A percentile compares a stretch with the other conserved stretches of the same genome.
Evolutionary conservation across 2,888 invertebrate species (phyloP).

Genomic region (Heteromurus nitidus): DNA sequence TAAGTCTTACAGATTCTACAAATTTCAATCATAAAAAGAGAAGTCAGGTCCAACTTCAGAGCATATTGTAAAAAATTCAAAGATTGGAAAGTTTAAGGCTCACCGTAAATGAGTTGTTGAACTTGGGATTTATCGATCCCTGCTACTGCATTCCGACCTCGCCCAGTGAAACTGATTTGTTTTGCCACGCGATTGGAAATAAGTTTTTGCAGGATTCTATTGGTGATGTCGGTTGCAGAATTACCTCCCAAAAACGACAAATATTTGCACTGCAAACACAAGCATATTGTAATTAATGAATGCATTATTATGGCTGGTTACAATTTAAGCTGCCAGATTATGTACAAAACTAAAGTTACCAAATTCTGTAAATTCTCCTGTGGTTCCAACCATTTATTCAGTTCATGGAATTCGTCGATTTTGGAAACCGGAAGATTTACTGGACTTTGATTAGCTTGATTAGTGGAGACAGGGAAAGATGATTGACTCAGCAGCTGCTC

Average conservation of each 20-base stretch:
- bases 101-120: no score
- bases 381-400: neutral
- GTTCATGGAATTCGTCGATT: neutral
- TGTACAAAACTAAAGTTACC: neutral
- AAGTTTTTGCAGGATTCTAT: neutral
- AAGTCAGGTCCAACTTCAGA: no score
- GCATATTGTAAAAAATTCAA: neutral
- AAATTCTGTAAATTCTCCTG: neutral
- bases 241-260: neutral
- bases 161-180: slow-evolving; percentile 12
- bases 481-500: neutral
- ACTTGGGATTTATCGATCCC: no score
- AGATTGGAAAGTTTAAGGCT: no score
- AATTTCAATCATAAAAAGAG: no score
- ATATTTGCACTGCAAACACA: neutral
- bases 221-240: neutral
- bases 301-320: neutral
- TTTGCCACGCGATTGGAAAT: neutral
- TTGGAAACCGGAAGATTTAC: neutral
- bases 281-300: neutral
- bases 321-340: neutral
- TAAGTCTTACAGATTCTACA: slow-evolving; percentile 5
- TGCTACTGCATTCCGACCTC: slow-evolving; percentile 7
- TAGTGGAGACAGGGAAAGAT: neutral
- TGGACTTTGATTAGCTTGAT: no score